Evolutionary conservation across 2,888 invertebrate species (phyloP).

Genomic region (Mystacides longicornis): DNA sequence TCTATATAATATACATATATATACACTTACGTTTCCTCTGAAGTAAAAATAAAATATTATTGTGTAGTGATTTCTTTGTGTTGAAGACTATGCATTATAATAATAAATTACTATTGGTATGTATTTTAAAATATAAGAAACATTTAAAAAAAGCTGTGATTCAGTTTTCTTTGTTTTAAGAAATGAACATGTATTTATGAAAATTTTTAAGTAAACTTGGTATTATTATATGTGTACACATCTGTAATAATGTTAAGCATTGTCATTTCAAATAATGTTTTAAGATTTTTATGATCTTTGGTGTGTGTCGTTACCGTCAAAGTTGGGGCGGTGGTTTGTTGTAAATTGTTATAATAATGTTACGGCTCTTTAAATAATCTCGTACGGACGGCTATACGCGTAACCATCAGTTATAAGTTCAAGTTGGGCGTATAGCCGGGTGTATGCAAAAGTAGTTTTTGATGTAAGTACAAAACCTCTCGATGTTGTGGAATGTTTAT

Average conservation of each 20-base stretch:
- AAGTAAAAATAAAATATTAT: too few relatives aligned
- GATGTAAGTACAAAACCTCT: not conserved
- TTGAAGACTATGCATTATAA: not conserved
- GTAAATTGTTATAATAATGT: too few relatives aligned
- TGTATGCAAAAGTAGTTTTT: too few relatives aligned
- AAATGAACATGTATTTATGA: slow-evolving; percentile 11
- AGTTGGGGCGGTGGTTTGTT: not conserved
- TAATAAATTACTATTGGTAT: not conserved
- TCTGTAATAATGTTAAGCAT: not conserved
- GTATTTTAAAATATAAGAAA: slow-evolving; percentile 13
- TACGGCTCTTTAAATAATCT: too few relatives aligned
- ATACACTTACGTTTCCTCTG: too few relatives aligned
- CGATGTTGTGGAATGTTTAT: slow-evolving; percentile 1
- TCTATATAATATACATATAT: too few relatives aligned
- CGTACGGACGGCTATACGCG: too few relatives aligned
- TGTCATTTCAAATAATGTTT: not conserved
- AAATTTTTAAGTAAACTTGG: not conserved
- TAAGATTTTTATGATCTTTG: not conserved
- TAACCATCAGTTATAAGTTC: too few relatives aligned
- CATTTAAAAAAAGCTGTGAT: slow-evolving; percentile 22
- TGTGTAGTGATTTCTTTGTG: too few relatives aligned
- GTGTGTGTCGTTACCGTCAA: not conserved
- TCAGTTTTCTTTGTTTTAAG: slow-evolving; percentile 17
- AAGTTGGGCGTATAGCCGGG: too few relatives aligned
- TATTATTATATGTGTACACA: not conserved